Evolutionary conservation across 2,888 invertebrate species (phyloP), one percentile per base, ranked within the genome.

Genomic region (Hanleya hanleyi): DNA sequence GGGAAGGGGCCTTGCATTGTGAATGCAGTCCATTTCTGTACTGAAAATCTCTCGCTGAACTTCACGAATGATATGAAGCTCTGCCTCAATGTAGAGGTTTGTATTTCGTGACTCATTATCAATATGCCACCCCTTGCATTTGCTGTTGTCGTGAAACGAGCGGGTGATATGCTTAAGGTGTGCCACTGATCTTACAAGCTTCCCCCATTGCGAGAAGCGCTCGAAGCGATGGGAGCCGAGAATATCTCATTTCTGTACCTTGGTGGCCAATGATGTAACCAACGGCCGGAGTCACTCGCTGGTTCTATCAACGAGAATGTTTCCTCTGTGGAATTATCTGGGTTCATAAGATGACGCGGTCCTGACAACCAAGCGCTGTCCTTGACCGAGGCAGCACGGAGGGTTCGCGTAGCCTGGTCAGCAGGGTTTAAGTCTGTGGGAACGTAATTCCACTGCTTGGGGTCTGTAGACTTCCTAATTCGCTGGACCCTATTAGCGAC

Each of bases 391-490:
- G n/a, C n/a, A n/a, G n/a, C n/a, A n/a, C n/a, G n/a, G n/a, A n/a
- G n/a, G n/a, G n/a, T n/a, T n/a, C n/a, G n/a, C n/a, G n/a, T n/a
- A n/a, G n/a, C n/a, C n/a, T n/a, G n/a, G n/a, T 73, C 76, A 35
- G 70, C 70, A 18, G 73, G 73, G 62, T 74, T 73, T 9, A 33
- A 26, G 9, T 41, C 47, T 1, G 74, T 70, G 36, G 73, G 67
- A n/a, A 74, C 61, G 33, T 47, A 73, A 7, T 36, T 67, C 73
- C 77, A 77, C 47, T 71, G 68, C 22, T 35, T n/a, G 7, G 67
- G 69, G 1, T 47, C n/a, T 32, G 67, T 50, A 3, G 22, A 35
- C 35, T 57, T 38, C 32, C 62, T 22, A 7, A 77, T 74, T 6
- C 29, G 9, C 0, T 47, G 37, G 1, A 77, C 73, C 36, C 73